Conservation (phyloP, 1,140 invertebrate genomes). For the Drosophila kurseongensis region DNA sequence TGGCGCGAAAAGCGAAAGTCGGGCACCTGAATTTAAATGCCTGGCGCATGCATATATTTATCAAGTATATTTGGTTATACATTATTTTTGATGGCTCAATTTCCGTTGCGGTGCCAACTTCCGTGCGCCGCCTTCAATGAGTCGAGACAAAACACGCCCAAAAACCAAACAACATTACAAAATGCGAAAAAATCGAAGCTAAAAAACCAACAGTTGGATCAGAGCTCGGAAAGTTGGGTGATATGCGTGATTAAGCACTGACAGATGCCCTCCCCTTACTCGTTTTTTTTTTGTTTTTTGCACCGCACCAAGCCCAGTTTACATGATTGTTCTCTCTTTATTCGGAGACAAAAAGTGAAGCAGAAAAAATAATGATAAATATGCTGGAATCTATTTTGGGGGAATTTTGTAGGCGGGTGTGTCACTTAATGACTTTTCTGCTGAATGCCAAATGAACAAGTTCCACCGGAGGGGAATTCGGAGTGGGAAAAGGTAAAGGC, state of each 20-base stretch:
- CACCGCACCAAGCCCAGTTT: constrained; percentile 38
- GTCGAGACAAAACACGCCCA: constrained; percentile 57
- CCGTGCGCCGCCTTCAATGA: constrained; percentile 65
- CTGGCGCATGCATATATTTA: constrained; percentile 24
- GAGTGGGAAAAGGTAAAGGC: background rate
- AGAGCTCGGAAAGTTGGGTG: constrained; percentile 45
- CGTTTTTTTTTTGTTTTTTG: constrained; percentile 31
- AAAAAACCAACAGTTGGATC: constrained; percentile 26
- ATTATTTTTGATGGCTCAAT: constrained; percentile 76
- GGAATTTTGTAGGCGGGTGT: constrained; percentile 56
- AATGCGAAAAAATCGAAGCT: constrained; percentile 16
- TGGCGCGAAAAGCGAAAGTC: constrained; percentile 36
- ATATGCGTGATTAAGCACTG: constrained; percentile 74
- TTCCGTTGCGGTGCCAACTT: constrained; percentile 70
- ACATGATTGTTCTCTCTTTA: constrained; percentile 41
- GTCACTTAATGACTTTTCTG: constrained; percentile 72
- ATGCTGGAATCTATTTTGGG: constrained; percentile 67
- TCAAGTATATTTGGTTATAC: constrained; percentile 52
- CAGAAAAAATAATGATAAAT: constrained; percentile 73
- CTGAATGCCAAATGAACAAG: constrained; percentile 53
- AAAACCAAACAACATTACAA: constrained; percentile 39
- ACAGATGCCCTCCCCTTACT: constrained; percentile 11
- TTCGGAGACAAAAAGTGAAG: constrained; percentile 36
- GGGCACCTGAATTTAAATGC: constrained; percentile 56
- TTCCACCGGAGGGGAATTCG: constrained; percentile 3